Conservation (phyloP, 2,113 vertebrate species). For the Bettongia penicillata region DNA sequence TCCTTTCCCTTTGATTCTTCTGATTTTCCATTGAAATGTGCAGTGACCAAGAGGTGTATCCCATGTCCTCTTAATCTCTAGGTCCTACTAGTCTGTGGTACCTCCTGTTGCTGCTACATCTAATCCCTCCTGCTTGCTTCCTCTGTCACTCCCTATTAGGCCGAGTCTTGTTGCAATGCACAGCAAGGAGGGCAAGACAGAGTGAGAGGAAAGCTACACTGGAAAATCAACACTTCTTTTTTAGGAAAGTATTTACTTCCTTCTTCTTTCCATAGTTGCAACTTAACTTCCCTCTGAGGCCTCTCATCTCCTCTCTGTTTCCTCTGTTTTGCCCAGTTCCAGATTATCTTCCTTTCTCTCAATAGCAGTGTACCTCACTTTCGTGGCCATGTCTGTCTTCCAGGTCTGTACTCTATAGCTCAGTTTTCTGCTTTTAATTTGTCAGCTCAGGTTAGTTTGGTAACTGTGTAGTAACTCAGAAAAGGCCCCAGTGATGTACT, state of each 20-base stretch:
- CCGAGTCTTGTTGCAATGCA: not conserved
- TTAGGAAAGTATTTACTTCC: not conserved
- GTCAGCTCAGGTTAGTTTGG: not conserved
- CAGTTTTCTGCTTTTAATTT: not conserved
- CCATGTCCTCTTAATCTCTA: not conserved
- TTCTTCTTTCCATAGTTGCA: not conserved
- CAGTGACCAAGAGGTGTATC: not conserved
- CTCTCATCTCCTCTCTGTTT: not conserved
- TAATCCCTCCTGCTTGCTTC: not conserved
- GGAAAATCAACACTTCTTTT: not conserved
- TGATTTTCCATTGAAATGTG: not conserved
- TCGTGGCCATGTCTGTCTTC: not conserved
- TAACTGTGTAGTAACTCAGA: not conserved
- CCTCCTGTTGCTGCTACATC: not conserved
- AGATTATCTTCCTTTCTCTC: not conserved
- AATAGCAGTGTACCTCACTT: not conserved
- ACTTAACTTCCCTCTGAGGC: not conserved
- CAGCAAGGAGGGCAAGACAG: not conserved
- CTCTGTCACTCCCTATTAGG: not conserved
- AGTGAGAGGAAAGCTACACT: not conserved
- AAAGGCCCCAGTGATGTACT: not conserved
- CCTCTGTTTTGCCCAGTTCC: accelerated
- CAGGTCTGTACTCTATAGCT: accelerated
- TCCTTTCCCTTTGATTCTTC: not conserved
- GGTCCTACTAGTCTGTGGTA: not conserved